Percentiles rank a stretch among this genome's conserved stretches.
Conservation (phyloP, 2,888 invertebrate genomes). For the Polyploca ridens region DNA sequence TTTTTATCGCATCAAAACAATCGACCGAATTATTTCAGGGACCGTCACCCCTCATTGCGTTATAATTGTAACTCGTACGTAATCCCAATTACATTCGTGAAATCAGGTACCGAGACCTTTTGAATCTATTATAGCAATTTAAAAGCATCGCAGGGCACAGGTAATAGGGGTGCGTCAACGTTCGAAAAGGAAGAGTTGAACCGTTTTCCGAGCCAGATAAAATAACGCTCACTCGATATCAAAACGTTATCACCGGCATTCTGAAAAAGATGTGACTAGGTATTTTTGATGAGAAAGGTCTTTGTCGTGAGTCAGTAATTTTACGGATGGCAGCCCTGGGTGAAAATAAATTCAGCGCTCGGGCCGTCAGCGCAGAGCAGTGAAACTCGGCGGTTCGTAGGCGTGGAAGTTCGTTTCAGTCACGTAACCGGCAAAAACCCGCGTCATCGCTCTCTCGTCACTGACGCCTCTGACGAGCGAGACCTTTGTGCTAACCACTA, state of each 20-base stretch:
- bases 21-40: background rate
- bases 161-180: slow-evolving; percentile 7
- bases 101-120: slow-evolving; percentile 27
- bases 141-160: slow-evolving; percentile 23
- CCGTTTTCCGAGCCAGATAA: background rate
- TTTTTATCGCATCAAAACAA: background rate
- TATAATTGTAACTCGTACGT: slow-evolving; percentile 16
- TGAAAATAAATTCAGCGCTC: slow-evolving; percentile 42
- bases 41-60: background rate
- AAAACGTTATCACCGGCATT: background rate
- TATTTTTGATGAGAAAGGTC: slow-evolving; percentile 6
- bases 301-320: slow-evolving; percentile 39
- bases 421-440: slow-evolving; percentile 33
- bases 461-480: slow-evolving; percentile 23
- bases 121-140: slow-evolving; percentile 24
- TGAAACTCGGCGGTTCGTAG: slow-evolving; percentile 14
- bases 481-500: slow-evolving; percentile 36
- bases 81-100: slow-evolving; percentile 25
- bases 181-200: background rate
- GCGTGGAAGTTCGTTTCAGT: slow-evolving; percentile 22
- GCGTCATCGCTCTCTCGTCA: slow-evolving; percentile 38
- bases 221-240: slow-evolving; percentile 3
- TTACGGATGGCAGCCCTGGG: slow-evolving; percentile 41
- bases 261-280: slow-evolving; percentile 1
- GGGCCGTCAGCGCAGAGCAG: slow-evolving; percentile 15